Conservation (phyloP, 2,888 invertebrate genomes). For the Nipponacmea schrenckii region DNA sequence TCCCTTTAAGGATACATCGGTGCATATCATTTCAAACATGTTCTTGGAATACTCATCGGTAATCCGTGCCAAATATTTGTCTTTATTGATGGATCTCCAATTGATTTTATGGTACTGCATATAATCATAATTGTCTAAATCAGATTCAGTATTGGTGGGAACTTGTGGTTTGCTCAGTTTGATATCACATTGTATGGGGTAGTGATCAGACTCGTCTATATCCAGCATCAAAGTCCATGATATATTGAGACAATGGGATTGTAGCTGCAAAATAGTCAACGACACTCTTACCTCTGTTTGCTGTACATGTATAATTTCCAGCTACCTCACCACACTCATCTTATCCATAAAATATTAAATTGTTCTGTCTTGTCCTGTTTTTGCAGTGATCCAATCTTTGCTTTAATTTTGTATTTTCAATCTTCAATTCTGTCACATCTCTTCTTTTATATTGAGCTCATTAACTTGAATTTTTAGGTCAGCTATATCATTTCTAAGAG, state of each 20-base stretch:
- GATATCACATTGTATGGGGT: background rate
- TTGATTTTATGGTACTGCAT: background rate
- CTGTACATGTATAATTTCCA: background rate
- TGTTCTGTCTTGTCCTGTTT: background rate
- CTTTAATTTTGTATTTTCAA: background rate
- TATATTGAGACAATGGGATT: background rate
- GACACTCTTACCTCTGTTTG: conserved; percentile 1
- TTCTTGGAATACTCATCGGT: background rate
- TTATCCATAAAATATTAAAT: background rate
- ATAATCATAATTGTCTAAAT: background rate
- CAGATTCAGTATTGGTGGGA: background rate
- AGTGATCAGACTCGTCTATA: background rate
- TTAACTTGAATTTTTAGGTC: conserved; percentile 1
- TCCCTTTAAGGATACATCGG: too few relatives aligned
- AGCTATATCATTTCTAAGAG: background rate
- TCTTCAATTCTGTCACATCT: background rate
- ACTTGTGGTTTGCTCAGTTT: background rate
- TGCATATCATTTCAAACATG: background rate
- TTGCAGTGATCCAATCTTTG: conserved; percentile 2
- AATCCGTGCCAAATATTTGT: background rate
- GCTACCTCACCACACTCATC: background rate
- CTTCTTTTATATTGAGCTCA: conserved; percentile 2
- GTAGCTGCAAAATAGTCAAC: background rate
- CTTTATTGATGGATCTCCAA: background rate
- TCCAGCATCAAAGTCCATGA: background rate